Evolutionary conservation across 2,797 vertebrate species (phyloP).

Genomic region (Chelon auratus): DNA sequence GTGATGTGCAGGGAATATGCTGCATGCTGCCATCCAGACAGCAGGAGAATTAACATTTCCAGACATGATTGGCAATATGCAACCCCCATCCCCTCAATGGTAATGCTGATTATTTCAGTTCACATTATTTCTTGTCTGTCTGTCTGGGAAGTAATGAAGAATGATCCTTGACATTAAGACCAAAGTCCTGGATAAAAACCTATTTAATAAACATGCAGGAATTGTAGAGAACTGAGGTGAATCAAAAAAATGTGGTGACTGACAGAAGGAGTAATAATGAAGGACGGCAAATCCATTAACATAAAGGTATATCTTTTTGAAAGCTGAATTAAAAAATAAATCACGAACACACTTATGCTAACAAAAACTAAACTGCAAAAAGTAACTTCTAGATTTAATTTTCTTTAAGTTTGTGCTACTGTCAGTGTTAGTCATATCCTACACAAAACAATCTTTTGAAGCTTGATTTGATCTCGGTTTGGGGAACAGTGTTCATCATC

Average conservation of each 20-base stretch:
- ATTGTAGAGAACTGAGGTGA: conserved; percentile 3
- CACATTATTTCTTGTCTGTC: conserved; percentile 28
- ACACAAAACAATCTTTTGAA: not conserved
- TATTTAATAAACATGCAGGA: conserved; percentile 49
- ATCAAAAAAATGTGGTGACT: conserved; percentile 31
- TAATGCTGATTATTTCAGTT: conserved; percentile 32
- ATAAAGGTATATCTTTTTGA: not conserved
- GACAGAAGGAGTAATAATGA: conserved; percentile 7
- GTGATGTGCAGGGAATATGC: conserved; percentile 10
- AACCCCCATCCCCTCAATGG: not conserved
- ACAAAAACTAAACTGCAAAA: not conserved
- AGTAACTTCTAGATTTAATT: not conserved
- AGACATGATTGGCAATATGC: conserved; percentile 17
- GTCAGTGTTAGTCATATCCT: not conserved
- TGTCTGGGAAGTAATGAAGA: conserved; percentile 29
- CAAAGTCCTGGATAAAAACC: conserved; percentile 35
- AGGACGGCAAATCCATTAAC: not conserved
- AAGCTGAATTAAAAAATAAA: not conserved
- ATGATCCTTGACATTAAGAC: conserved; percentile 28
- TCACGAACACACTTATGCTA: not conserved
- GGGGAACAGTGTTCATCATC: not conserved
- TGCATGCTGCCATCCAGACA: not conserved
- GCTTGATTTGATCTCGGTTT: not conserved
- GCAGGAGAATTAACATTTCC: conserved; percentile 14
- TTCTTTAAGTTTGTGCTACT: not conserved